Conservation (phyloP, 2,797 vertebrate genomes). For the Sparus aurata region DNA sequence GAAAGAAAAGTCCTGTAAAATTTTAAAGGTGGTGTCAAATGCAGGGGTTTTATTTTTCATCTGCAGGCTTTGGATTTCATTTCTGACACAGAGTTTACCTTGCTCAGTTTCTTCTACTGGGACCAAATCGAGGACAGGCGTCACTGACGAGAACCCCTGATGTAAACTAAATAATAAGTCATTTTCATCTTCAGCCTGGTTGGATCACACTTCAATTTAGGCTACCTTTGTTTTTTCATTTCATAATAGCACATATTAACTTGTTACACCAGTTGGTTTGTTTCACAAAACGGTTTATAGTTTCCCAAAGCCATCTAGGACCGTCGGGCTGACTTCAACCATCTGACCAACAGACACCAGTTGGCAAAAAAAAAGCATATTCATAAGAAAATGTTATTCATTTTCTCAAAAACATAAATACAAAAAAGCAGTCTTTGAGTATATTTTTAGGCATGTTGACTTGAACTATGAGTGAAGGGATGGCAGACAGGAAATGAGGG, state of each 20-base stretch:
- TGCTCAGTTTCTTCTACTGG: slow-evolving; percentile 32
- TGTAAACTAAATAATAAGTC: slow-evolving; percentile 29
- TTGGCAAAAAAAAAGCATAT: too few relatives aligned
- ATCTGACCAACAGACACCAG: too few relatives aligned
- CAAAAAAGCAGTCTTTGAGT: not conserved
- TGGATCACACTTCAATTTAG: not conserved
- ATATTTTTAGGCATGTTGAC: not conserved
- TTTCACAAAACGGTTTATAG: too few relatives aligned
- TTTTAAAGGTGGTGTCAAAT: slow-evolving; percentile 59
- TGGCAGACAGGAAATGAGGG: not conserved
- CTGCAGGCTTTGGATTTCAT: slow-evolving; percentile 56
- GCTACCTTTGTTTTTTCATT: slow-evolving; percentile 4
- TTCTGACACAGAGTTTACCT: slow-evolving; percentile 10
- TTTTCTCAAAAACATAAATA: slow-evolving; percentile 1
- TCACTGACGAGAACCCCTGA: slow-evolving; percentile 17
- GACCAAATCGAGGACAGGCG: slow-evolving; percentile 32
- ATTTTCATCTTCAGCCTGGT: slow-evolving; percentile 14
- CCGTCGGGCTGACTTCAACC: too few relatives aligned
- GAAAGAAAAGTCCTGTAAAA: slow-evolving; percentile 60
- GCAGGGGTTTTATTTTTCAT: slow-evolving; percentile 53
- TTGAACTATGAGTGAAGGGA: not conserved
- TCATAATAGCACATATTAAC: not conserved
- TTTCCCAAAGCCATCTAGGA: too few relatives aligned
- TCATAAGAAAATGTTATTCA: not conserved
- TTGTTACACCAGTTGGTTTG: too few relatives aligned